Percentiles rank a stretch among this genome's conserved stretches.
Evolutionary conservation across 1,140 invertebrate genomes (phyloP).

Genomic region (Matsumurasca onukii): DNA sequence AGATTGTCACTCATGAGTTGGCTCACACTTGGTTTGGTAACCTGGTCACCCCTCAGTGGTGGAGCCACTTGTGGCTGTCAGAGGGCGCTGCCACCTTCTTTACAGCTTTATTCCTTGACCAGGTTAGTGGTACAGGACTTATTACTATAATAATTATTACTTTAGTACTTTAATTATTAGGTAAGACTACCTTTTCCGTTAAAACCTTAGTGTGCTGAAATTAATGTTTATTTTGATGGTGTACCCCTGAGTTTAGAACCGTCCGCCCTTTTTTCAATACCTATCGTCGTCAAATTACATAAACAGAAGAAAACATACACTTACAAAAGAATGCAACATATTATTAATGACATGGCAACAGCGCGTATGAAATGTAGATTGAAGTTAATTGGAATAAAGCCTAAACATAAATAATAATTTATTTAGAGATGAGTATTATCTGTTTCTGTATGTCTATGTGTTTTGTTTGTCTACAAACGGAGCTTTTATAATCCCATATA

Average conservation of each 20-base stretch:
- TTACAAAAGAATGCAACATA: no score
- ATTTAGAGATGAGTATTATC: no score
- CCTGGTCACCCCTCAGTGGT: slow-evolving; percentile 49
- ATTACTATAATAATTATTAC: background rate
- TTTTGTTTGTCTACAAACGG: no score
- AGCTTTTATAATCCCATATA: no score
- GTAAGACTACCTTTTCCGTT: background rate
- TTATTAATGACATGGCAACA: no score
- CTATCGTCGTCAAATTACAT: no score
- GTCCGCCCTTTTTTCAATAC: background rate
- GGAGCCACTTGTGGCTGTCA: slow-evolving; percentile 57
- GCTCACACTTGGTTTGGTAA: slow-evolving; percentile 55
- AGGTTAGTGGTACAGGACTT: slow-evolving; percentile 24
- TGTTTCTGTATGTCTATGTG: no score
- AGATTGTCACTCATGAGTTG: slow-evolving; percentile 56
- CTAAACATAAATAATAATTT: no score
- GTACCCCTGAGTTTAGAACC: background rate
- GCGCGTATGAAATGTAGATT: no score
- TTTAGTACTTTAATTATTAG: background rate
- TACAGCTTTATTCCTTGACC: slow-evolving; percentile 41
- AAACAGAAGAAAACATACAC: no score
- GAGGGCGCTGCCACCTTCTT: slow-evolving; percentile 57
- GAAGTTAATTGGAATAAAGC: no score
- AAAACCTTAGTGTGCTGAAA: background rate
- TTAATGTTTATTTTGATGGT: slow-evolving; percentile 5